Percentiles rank a stretch among this genome's conserved stretches.
Conservation (phyloP, 2,797 vertebrate species). For the Takifugu ocellatus region DNA sequence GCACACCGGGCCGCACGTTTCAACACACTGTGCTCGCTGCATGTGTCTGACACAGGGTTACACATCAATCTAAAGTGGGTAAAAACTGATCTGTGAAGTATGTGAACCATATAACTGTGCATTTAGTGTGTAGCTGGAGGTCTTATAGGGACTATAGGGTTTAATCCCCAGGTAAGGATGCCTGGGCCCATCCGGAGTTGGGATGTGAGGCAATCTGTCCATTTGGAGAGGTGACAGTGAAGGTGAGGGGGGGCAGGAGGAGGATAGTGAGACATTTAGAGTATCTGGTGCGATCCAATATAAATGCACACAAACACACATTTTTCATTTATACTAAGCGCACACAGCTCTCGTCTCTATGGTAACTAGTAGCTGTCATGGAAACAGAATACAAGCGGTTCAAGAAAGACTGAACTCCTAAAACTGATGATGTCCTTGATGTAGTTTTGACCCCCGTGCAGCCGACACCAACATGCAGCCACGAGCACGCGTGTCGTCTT, state of each 20-base stretch:
- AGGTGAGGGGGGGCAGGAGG: conserved; percentile 65
- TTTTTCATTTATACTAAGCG: conserved; percentile 59
- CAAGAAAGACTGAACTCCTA: conserved; percentile 65
- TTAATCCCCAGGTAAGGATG: conserved; percentile 53
- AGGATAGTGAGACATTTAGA: conserved; percentile 30
- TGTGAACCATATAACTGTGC: neutral
- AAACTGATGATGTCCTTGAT: conserved; percentile 49
- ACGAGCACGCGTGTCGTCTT: too few species aligned
- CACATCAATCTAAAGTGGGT: neutral
- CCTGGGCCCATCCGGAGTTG: conserved; percentile 73
- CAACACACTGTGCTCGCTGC: neutral
- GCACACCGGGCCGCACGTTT: neutral
- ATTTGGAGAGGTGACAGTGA: conserved; percentile 72
- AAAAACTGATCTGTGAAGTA: conserved; percentile 1
- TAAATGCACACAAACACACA: conserved; percentile 19
- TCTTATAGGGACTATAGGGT: conserved; percentile 37
- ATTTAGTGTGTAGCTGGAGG: neutral
- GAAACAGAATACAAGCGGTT: conserved; percentile 67
- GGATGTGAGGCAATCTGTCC: conserved; percentile 74
- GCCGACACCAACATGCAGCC: too few species aligned
- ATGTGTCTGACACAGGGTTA: neutral
- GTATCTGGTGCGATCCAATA: neutral
- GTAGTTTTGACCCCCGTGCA: conserved; percentile 46
- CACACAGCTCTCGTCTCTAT: conserved; percentile 75
- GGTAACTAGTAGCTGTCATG: conserved; percentile 77